phyloP scores from a whole-genome alignment of 2,888 invertebrate species.

The Spilarctia lutea region DNA sequence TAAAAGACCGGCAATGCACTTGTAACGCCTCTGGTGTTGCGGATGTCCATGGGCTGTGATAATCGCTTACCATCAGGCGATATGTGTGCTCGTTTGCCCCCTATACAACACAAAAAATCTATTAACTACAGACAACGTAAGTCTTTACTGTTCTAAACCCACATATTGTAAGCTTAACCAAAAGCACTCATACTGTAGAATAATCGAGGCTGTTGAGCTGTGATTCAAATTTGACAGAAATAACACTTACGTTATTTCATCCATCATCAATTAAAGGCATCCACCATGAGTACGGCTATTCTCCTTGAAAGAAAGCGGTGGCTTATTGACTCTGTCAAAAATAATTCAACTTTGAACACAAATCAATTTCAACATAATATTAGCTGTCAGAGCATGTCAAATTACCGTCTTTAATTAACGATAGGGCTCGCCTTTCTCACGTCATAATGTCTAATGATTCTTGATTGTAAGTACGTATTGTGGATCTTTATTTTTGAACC shows the following conservation, averaged over 20 bases:
- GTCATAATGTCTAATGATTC: slow-evolving; percentile 68
- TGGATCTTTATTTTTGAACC: slow-evolving; percentile 61
- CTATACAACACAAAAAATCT: too few relatives aligned
- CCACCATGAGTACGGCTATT: slow-evolving; percentile 49
- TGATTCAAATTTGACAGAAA: slow-evolving; percentile 1
- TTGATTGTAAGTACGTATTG: slow-evolving; percentile 54
- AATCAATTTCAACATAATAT: slow-evolving; percentile 84
- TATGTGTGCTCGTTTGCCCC: too few relatives aligned
- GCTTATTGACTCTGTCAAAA: slow-evolving; percentile 86
- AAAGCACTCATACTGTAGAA: slow-evolving; percentile 7
- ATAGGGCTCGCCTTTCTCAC: slow-evolving; percentile 74
- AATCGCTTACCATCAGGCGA: too few relatives aligned
- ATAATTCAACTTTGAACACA: slow-evolving; percentile 85
- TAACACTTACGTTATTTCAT: slow-evolving; percentile 19
- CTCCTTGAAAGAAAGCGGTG: slow-evolving; percentile 71
- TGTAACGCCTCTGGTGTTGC: too few relatives aligned
- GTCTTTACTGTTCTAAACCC: not conserved
- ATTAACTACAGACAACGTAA: not conserved
- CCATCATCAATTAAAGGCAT: slow-evolving; percentile 39
- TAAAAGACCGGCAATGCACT: too few relatives aligned
- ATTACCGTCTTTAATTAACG: slow-evolving; percentile 81
- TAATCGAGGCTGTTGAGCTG: not conserved
- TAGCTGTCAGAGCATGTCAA: slow-evolving; percentile 84
- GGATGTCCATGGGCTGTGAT: too few relatives aligned
- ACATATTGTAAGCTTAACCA: not conserved